Conservation (phyloP, 1,140 invertebrate species). For the Frieseomelitta varia region DNA sequence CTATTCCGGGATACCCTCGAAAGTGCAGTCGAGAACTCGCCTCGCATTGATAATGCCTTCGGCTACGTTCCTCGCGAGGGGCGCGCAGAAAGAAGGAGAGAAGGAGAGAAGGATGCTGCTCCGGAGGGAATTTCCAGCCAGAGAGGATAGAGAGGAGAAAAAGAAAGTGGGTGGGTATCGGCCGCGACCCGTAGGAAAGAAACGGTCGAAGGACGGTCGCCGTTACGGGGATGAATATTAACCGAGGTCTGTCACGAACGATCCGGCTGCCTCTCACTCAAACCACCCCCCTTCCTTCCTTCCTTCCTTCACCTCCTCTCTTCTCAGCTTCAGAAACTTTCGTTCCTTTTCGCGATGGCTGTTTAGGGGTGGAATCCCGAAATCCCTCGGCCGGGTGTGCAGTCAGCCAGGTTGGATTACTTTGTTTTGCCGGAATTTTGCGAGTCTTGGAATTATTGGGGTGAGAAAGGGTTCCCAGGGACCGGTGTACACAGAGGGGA, state of each 20-base stretch:
- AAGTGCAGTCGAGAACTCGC: slow-evolving; percentile 63
- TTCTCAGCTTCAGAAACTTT: background rate
- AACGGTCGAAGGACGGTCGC: slow-evolving; percentile 25
- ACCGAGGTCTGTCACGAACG: slow-evolving; percentile 34
- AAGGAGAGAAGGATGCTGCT: background rate
- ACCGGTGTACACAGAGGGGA: too few relatives aligned
- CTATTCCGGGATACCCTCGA: slow-evolving; percentile 63
- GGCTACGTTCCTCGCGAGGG: background rate
- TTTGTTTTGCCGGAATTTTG: background rate
- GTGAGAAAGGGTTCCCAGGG: too few relatives aligned
- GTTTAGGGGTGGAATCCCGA: background rate
- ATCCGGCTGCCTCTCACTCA: slow-evolving; percentile 11
- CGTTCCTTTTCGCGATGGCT: background rate
- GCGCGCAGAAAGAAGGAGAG: background rate
- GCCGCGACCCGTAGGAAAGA: slow-evolving; percentile 9
- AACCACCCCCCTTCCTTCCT: background rate
- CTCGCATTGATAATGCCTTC: slow-evolving; percentile 66
- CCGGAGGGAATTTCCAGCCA: slow-evolving; percentile 13
- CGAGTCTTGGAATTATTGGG: background rate
- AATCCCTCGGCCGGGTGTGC: background rate
- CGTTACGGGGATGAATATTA: slow-evolving; percentile 60
- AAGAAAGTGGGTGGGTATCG: slow-evolving; percentile 24
- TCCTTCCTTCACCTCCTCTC: background rate
- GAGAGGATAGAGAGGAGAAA: background rate
- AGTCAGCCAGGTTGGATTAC: background rate